phyloP scores from a whole-genome alignment of 2,888 invertebrate species.

The Lasius fuliginosus region DNA sequence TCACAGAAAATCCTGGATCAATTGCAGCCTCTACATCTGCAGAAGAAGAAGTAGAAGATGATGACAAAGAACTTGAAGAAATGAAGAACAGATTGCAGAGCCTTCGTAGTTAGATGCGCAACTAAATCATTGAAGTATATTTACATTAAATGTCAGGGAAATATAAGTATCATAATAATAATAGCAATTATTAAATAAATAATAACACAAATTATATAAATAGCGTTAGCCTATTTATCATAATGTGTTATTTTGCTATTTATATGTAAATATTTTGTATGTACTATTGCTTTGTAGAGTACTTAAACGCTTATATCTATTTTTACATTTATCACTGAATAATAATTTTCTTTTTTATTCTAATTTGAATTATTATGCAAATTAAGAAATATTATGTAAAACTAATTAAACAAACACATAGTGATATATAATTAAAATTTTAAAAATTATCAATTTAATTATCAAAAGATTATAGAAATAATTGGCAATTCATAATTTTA shows the following conservation, averaged over 20 bases:
- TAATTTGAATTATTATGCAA: background rate
- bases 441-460: background rate
- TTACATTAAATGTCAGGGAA: slow-evolving; percentile 41
- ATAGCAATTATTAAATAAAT: slow-evolving; percentile 32
- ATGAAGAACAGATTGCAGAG: slow-evolving; percentile 97
- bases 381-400: background rate
- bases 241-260: slow-evolving; percentile 38
- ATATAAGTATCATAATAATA: slow-evolving; percentile 37
- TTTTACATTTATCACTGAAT: slow-evolving; percentile 49
- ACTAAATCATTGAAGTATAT: slow-evolving; percentile 55
- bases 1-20: slow-evolving; percentile 89
- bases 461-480: background rate
- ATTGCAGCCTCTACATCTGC: slow-evolving; percentile 88
- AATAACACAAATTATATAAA: slow-evolving; percentile 25
- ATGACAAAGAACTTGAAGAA: slow-evolving; percentile 94
- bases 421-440: background rate
- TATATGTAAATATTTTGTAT: slow-evolving; percentile 77
- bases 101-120: slow-evolving; percentile 91
- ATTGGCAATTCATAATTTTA: background rate
- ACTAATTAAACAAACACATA: background rate
- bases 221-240: slow-evolving; percentile 28
- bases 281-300: slow-evolving; percentile 66
- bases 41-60: slow-evolving; percentile 89
- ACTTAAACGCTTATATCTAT: slow-evolving; percentile 30
- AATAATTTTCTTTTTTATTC: slow-evolving; percentile 18